A percentile compares a stretch with the other conserved stretches of the same genome.
These are phyloP conservation scores for Heliconius congener DNA, from an alignment of 1,140 invertebrate species.

Conservation along the genomic window DNA sequence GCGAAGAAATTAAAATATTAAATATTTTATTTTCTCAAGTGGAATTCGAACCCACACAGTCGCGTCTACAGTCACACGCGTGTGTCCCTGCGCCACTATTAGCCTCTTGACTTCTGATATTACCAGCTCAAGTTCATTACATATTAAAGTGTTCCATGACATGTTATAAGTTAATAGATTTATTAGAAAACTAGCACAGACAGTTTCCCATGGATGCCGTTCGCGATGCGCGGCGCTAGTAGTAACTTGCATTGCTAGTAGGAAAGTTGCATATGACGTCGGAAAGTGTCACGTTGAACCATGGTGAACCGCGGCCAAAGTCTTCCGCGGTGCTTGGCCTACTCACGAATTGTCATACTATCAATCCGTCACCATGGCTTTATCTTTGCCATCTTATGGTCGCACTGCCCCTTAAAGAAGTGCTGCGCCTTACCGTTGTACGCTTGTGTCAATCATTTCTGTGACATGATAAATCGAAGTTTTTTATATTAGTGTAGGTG, in stretches of 20 bases:
- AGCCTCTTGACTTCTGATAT: neutral
- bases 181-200: constrained; percentile 66
- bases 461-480: constrained; percentile 25
- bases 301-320: constrained; percentile 72
- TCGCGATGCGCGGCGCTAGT: constrained; percentile 60
- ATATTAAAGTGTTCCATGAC: constrained; percentile 2
- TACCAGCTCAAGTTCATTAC: neutral
- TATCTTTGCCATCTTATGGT: constrained; percentile 58
- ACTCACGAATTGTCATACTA: constrained; percentile 78
- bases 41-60: no score
- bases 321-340: constrained; percentile 74
- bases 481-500: constrained; percentile 22
- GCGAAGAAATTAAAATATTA: no score
- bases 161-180: constrained; percentile 57
- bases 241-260: constrained; percentile 73
- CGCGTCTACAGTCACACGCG: no score
- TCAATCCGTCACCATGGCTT: constrained; percentile 75
- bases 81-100: no score
- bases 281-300: constrained; percentile 79
- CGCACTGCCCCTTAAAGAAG: constrained; percentile 40
- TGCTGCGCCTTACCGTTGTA: constrained; percentile 51
- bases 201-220: constrained; percentile 50
- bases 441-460: constrained; percentile 47
- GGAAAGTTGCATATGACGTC: constrained; percentile 79
- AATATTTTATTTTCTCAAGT: no score